phyloP scores from a whole-genome alignment of 23 tunicate genomes.

The Pegea sp. region DNA sequence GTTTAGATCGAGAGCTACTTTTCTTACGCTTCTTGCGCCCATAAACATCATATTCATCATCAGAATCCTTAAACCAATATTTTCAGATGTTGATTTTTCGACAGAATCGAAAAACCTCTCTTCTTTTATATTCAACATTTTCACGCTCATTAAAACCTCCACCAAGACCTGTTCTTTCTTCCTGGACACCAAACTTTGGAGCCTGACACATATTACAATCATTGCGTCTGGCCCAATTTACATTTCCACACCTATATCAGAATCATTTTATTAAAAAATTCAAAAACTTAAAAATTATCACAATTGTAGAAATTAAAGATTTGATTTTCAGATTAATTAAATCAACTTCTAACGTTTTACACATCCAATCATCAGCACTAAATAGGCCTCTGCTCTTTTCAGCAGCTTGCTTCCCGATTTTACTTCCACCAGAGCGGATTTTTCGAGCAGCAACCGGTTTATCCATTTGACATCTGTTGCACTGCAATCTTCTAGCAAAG shows the following conservation, averaged over 20 bases:
- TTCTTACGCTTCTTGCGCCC: conserved; percentile 38
- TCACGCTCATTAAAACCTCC: conserved; percentile 87
- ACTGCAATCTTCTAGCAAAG: conserved; percentile 65
- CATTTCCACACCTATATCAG: conserved; percentile 78
- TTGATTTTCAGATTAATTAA: too few species aligned
- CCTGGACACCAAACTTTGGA: conserved; percentile 63
- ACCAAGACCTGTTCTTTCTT: conserved; percentile 81
- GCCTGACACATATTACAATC: conserved; percentile 94
- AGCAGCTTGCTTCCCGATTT: conserved; percentile 82
- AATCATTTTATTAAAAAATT: not conserved
- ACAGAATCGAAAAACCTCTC: too few species aligned
- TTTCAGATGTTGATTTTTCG: too few species aligned
- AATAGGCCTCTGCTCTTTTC: conserved; percentile 79
- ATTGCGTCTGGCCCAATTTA: conserved; percentile 90
- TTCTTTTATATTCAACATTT: conserved; percentile 50
- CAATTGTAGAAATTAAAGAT: too few species aligned
- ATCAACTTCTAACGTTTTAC: conserved; percentile 55
- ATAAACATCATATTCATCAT: conserved; percentile 66
- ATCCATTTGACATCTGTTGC: conserved; percentile 58
- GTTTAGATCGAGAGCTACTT: conserved; percentile 8
- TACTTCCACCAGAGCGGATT: conserved; percentile 64
- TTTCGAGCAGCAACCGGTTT: conserved; percentile 33
- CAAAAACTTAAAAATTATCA: not conserved
- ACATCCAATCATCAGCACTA: conserved; percentile 99
- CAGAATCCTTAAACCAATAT: conserved; percentile 39